A percentile compares a stretch with the other conserved stretches of the same genome.
phyloP scores from a whole-genome alignment of 2,888 invertebrate species.

The Ariolimax columbianus region DNA sequence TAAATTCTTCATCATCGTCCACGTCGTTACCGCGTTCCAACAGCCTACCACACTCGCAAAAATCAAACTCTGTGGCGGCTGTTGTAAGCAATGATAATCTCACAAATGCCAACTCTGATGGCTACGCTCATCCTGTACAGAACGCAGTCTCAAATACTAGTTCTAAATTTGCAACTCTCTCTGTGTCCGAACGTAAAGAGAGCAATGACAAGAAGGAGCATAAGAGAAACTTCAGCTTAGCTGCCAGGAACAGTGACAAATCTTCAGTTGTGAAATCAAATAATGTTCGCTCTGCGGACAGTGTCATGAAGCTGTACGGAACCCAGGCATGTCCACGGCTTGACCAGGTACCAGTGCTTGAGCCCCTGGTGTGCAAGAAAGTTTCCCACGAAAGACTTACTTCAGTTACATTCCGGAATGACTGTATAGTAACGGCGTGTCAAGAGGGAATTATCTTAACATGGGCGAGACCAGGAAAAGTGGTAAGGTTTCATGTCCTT shows the following conservation, averaged over 20 bases:
- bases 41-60: constrained; percentile 67
- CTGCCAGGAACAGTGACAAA: constrained; percentile 81
- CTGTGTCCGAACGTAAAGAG: constrained; percentile 76
- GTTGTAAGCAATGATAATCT: constrained; percentile 61
- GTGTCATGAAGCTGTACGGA: constrained; percentile 83
- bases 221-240: constrained; percentile 85
- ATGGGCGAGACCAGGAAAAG: constrained; percentile 91
- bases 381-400: constrained; percentile 97
- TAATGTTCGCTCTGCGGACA: constrained; percentile 74
- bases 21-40: constrained; percentile 67
- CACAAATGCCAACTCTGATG: constrained; percentile 57
- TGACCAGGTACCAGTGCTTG: constrained; percentile 97
- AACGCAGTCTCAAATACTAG: constrained; percentile 69
- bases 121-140: constrained; percentile 63
- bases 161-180: constrained; percentile 77
- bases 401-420: constrained; percentile 94
- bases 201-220: constrained; percentile 81
- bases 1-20: constrained; percentile 45
- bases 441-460: constrained; percentile 99
- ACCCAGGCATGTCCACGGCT: constrained; percentile 93
- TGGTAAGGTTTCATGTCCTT: constrained; percentile 45
- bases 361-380: constrained; percentile 98
- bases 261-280: constrained; percentile 66
- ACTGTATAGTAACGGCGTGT: constrained; percentile 96
- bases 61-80: constrained; percentile 65